Conservation (phyloP, 2,888 invertebrate species). For the Philereme vetulata region DNA sequence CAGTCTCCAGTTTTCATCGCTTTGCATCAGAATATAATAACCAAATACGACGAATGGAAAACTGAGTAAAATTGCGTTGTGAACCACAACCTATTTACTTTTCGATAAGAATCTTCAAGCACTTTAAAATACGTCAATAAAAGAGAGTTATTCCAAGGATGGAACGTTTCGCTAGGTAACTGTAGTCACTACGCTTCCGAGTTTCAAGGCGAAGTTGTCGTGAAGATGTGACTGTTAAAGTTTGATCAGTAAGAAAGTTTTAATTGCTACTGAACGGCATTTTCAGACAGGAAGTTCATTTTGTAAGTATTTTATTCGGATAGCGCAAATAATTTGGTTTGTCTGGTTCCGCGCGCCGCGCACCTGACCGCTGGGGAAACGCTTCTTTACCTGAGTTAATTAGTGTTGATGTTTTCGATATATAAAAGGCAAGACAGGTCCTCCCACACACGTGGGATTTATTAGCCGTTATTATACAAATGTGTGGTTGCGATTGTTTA, state of each 20-base stretch:
- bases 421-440: no score
- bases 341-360: conserved; percentile 29
- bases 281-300: conserved; percentile 59
- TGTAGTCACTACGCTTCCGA: conserved; percentile 54
- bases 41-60: neutral
- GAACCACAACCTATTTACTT: neutral
- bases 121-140: conserved; percentile 29
- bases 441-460: no score
- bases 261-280: conserved; percentile 77
- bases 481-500: no score
- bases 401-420: neutral
- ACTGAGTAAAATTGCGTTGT: no score
- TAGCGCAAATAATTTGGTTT: conserved; percentile 50
- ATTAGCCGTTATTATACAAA: no score
- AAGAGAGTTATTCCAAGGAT: conserved; percentile 47
- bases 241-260: conserved; percentile 78
- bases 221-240: conserved; percentile 72
- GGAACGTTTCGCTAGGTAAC: conserved; percentile 48
- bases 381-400: neutral
- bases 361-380: conserved; percentile 16
- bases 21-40: neutral
- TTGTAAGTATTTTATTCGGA: conserved; percentile 62
- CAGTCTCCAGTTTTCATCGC: no score
- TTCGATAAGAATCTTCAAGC: conserved; percentile 2
- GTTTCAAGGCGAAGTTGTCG: conserved; percentile 56